phyloP scores from a whole-genome alignment of 2,888 invertebrate species.

The Andrena marginata region DNA sequence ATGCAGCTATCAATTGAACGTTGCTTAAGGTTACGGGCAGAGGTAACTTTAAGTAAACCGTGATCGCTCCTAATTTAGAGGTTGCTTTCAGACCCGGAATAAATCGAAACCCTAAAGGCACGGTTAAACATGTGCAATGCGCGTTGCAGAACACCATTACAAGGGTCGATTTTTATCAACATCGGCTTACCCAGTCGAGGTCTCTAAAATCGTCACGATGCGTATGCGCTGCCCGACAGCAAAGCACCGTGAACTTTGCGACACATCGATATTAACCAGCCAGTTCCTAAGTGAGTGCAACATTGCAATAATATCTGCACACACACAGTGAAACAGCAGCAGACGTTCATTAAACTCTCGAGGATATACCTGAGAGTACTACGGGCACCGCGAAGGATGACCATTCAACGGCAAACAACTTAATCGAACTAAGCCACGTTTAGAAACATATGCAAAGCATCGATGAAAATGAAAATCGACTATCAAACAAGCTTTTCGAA shows the following conservation, averaged over 20 bases:
- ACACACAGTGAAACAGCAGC: too few relatives aligned
- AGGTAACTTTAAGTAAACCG: conserved; percentile 31
- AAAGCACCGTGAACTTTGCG: not conserved
- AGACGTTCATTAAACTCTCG: too few relatives aligned
- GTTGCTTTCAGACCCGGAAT: conserved; percentile 16
- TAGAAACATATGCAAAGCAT: too few relatives aligned
- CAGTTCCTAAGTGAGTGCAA: too few relatives aligned
- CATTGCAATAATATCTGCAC: too few relatives aligned
- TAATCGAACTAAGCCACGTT: too few relatives aligned
- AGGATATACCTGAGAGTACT: too few relatives aligned
- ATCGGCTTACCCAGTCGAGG: conserved; percentile 3
- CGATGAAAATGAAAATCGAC: not conserved
- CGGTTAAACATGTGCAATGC: too few relatives aligned
- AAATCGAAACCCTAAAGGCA: conserved; percentile 23
- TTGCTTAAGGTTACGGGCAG: conserved; percentile 31
- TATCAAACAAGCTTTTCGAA: not conserved
- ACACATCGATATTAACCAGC: not conserved
- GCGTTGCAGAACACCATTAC: too few relatives aligned
- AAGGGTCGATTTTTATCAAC: conserved; percentile 1
- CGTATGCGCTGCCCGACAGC: too few relatives aligned
- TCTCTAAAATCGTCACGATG: not conserved
- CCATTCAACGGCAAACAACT: too few relatives aligned
- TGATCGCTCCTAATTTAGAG: conserved; percentile 37
- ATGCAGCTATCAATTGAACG: conserved; percentile 52
- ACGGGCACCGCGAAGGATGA: too few relatives aligned